These are phyloP conservation scores for Tiliacea aurago DNA, from an alignment of 2,888 invertebrate species.

Conservation along the genomic window DNA sequence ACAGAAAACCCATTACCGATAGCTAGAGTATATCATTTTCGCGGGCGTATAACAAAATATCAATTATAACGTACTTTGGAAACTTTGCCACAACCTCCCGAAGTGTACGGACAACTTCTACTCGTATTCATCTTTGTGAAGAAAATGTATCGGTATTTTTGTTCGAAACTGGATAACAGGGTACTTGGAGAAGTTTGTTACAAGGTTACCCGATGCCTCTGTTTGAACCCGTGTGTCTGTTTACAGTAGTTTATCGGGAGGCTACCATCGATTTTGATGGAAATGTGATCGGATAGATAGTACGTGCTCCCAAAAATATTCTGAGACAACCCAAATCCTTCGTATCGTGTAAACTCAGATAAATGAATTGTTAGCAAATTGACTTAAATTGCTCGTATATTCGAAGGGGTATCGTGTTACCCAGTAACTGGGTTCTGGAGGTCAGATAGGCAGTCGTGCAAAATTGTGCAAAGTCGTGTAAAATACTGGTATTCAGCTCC, in stretches of 20 bases:
- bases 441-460: too few species aligned
- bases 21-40: constrained; percentile 45
- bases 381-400: background rate
- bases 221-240: constrained; percentile 36
- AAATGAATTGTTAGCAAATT: background rate
- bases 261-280: constrained; percentile 1
- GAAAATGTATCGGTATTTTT: constrained; percentile 77
- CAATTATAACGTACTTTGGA: constrained; percentile 64
- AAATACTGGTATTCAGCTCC: too few species aligned
- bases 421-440: too few species aligned
- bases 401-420: background rate
- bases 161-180: constrained; percentile 75
- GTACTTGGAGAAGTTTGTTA: constrained; percentile 74
- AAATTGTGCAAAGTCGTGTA: too few species aligned
- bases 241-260: constrained; percentile 34
- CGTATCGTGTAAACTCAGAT: background rate
- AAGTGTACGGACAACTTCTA: constrained; percentile 47
- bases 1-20: constrained; percentile 40
- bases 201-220: constrained; percentile 75
- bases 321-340: background rate
- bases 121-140: constrained; percentile 63
- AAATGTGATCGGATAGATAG: background rate
- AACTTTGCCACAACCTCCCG: constrained; percentile 52
- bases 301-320: background rate
- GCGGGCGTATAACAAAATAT: constrained; percentile 58